phyloP scores from a whole-genome alignment of 1,140 invertebrate species.

The Drosophila ficusphila region DNA sequence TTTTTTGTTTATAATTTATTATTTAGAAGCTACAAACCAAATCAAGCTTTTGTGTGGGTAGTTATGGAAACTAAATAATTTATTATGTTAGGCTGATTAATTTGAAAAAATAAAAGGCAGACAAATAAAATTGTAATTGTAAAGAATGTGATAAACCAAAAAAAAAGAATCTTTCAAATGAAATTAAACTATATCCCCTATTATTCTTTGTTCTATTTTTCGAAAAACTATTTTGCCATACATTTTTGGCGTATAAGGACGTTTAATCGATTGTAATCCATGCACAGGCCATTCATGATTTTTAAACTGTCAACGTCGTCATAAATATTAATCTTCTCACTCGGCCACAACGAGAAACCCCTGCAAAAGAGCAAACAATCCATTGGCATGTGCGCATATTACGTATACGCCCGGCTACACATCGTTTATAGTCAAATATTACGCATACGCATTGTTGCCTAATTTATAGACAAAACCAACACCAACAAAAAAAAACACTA shows the following conservation, averaged over 20 bases:
- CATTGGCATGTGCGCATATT: slow-evolving; percentile 57
- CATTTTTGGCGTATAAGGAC: slow-evolving; percentile 1
- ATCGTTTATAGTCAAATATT: slow-evolving; percentile 66
- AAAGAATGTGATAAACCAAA: too few relatives aligned
- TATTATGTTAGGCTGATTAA: background rate
- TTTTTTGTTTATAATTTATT: slow-evolving; percentile 24
- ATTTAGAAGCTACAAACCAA: slow-evolving; percentile 31
- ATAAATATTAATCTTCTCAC: slow-evolving; percentile 70
- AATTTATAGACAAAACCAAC: slow-evolving; percentile 56
- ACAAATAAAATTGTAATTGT: too few relatives aligned
- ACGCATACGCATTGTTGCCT: slow-evolving; percentile 75
- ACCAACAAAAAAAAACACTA: slow-evolving; percentile 20
- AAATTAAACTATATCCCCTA: background rate
- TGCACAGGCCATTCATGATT: slow-evolving; percentile 63
- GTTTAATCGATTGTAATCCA: slow-evolving; percentile 7
- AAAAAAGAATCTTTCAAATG: background rate
- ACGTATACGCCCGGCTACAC: slow-evolving; percentile 72
- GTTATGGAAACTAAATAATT: background rate
- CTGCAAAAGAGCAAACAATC: slow-evolving; percentile 32
- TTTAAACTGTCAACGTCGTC: slow-evolving; percentile 74
- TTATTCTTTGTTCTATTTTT: background rate
- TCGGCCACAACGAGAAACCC: slow-evolving; percentile 10
- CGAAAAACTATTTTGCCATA: too few relatives aligned
- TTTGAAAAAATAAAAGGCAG: background rate
- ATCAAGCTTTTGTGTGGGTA: background rate